These are phyloP conservation scores for Drosophila pachea DNA, from an alignment of 1,140 invertebrate genomes.

Conservation along the genomic window DNA sequence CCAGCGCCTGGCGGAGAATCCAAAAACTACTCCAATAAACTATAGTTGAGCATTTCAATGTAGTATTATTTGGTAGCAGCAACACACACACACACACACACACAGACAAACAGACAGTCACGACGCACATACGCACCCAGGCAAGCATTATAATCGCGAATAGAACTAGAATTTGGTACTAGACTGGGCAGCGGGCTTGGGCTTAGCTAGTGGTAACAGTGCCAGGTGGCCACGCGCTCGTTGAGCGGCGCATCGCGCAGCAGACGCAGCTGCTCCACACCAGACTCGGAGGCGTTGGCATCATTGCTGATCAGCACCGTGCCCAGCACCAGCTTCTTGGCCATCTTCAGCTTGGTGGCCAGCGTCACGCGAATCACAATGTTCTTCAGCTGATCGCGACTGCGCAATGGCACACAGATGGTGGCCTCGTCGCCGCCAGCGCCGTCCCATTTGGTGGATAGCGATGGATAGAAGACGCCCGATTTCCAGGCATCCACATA, in stretches of 20 bases:
- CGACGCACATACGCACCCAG: too few relatives aligned
- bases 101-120: too few relatives aligned
- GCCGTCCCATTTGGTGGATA: slow-evolving; percentile 82
- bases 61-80: too few relatives aligned
- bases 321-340: slow-evolving; percentile 81
- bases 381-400: slow-evolving; percentile 57
- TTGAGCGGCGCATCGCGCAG: slow-evolving; percentile 51
- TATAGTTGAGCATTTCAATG: slow-evolving; percentile 41
- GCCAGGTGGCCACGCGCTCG: slow-evolving; percentile 68
- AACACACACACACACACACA: too few relatives aligned
- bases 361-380: slow-evolving; percentile 63
- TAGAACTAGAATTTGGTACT: slow-evolving; percentile 12
- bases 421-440: slow-evolving; percentile 76
- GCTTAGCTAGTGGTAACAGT: slow-evolving; percentile 53
- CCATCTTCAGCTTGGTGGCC: slow-evolving; percentile 78
- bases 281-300: slow-evolving; percentile 35
- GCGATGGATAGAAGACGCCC: slow-evolving; percentile 84
- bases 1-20: slow-evolving; percentile 37
- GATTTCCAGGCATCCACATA: slow-evolving; percentile 88
- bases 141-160: background rate
- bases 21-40: slow-evolving; percentile 31
- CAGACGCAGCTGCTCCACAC: slow-evolving; percentile 53
- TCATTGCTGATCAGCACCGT: slow-evolving; percentile 57
- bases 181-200: background rate
- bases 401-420: slow-evolving; percentile 59